Conservation (phyloP, 92 coral and sea anemone genomes). For the Phenganax subtilis region DNA sequence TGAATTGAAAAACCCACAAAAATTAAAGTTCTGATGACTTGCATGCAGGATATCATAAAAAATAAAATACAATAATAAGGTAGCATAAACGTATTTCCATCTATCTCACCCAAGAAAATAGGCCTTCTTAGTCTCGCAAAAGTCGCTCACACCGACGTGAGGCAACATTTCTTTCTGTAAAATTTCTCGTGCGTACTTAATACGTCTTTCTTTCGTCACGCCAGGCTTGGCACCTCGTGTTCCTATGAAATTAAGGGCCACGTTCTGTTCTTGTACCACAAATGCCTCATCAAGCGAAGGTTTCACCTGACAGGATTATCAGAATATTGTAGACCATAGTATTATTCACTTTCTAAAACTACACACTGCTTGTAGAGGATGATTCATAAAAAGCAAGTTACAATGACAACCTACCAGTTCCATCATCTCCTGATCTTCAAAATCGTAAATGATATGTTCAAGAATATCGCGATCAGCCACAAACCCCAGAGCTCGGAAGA, state of each 20-base stretch:
- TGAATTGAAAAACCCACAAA: too few relatives aligned
- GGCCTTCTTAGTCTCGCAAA: conserved; percentile 97
- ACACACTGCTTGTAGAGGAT: too few relatives aligned
- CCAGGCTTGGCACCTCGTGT: conserved; percentile 99
- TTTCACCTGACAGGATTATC: conserved; percentile 61
- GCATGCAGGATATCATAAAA: too few relatives aligned
- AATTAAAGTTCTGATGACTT: too few relatives aligned
- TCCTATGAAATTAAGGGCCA: conserved; percentile 95
- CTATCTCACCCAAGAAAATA: conserved; percentile 88
- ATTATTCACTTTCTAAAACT: too few relatives aligned
- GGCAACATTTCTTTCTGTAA: conserved; percentile 98
- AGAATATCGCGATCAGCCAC: conserved; percentile 96
- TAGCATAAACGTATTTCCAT: neutral
- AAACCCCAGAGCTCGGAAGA: conserved; percentile 96
- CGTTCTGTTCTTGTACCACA: conserved; percentile 96
- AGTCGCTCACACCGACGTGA: conserved; percentile 99
- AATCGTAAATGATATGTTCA: conserved; percentile 97
- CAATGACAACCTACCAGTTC: conserved; percentile 66
- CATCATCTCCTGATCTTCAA: conserved; percentile 99
- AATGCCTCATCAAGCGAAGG: conserved; percentile 98
- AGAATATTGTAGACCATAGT: neutral
- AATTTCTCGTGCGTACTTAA: conserved; percentile 92
- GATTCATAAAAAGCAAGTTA: too few relatives aligned
- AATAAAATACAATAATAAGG: neutral
- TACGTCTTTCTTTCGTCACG: conserved; percentile 89